These are phyloP conservation scores for Phrynocephalus guinanensis DNA, from an alignment of 2,797 vertebrate species.

Conservation along the genomic window DNA sequence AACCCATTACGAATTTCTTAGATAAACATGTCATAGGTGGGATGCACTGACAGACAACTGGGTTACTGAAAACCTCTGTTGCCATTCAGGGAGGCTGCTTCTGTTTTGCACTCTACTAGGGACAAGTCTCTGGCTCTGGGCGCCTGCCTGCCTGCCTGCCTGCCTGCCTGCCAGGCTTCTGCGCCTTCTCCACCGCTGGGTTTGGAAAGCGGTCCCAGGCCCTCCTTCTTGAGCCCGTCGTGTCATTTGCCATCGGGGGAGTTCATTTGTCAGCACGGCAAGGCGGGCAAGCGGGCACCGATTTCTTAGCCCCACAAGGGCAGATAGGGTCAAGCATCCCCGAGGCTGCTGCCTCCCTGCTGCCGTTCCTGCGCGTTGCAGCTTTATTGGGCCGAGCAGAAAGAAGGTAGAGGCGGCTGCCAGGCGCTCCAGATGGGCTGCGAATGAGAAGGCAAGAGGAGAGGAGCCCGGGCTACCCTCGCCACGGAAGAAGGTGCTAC, in stretches of 20 bases:
- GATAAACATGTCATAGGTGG: background rate
- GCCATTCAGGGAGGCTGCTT: background rate
- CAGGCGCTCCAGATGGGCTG: background rate
- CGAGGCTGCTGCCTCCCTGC: no score
- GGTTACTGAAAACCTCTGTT: background rate
- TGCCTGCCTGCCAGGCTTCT: background rate
- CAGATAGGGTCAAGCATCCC: no score
- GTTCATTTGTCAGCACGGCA: conserved; percentile 35
- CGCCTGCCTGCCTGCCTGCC: background rate
- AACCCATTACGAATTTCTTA: background rate
- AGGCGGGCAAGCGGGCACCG: background rate
- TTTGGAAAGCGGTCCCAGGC: background rate
- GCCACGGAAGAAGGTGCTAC: background rate
- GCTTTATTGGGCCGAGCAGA: background rate
- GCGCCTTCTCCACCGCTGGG: background rate
- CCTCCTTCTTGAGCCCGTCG: conserved; percentile 8
- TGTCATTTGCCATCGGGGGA: conserved; percentile 21
- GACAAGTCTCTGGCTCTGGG: background rate
- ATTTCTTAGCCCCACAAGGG: background rate
- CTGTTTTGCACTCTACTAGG: no score
- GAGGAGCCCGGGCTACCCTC: background rate
- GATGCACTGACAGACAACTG: background rate
- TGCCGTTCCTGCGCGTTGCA: no score
- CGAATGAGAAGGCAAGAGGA: background rate
- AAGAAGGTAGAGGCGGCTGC: background rate